A percentile compares a stretch with the other conserved stretches of the same genome.
phyloP scores from a whole-genome alignment of 2,113 vertebrate species.

The Dipodomys merriami region DNA sequence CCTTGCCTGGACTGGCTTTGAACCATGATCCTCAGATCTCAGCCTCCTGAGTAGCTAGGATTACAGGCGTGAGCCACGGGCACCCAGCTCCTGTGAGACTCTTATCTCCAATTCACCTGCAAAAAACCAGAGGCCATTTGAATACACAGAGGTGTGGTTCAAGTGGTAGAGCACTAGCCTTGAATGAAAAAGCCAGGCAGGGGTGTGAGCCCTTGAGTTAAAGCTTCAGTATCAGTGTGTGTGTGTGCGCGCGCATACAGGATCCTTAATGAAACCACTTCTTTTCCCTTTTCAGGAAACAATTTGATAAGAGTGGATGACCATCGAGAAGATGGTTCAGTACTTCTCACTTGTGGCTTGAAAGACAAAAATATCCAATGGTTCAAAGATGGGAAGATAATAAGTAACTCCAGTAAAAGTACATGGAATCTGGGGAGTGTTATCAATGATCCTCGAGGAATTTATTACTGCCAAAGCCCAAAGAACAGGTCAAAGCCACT shows the following conservation, averaged over 20 bases:
- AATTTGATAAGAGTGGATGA: background rate
- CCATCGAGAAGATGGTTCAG: constrained; percentile 63
- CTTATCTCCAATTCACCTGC: too few species aligned
- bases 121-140: too few species aligned
- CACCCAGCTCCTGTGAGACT: too few species aligned
- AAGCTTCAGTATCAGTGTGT: too few species aligned
- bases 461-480: constrained; percentile 22
- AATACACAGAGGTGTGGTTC: too few species aligned
- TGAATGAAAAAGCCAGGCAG: too few species aligned
- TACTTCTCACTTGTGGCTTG: constrained; percentile 54
- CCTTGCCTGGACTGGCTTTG: too few species aligned
- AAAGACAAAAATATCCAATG: background rate
- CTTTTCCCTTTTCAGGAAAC: constrained; percentile 53
- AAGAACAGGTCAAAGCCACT: background rate
- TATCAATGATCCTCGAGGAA: constrained; percentile 66
- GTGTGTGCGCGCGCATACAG: background rate
- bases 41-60: too few species aligned
- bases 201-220: too few species aligned
- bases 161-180: too few species aligned
- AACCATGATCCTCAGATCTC: too few species aligned
- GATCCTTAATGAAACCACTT: background rate
- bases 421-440: constrained; percentile 68
- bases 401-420: fast-evolving
- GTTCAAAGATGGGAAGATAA: constrained; percentile 41
- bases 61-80: too few species aligned